Conservation (phyloP, 2,113 vertebrate species). For the Malurus cyaneus region DNA sequence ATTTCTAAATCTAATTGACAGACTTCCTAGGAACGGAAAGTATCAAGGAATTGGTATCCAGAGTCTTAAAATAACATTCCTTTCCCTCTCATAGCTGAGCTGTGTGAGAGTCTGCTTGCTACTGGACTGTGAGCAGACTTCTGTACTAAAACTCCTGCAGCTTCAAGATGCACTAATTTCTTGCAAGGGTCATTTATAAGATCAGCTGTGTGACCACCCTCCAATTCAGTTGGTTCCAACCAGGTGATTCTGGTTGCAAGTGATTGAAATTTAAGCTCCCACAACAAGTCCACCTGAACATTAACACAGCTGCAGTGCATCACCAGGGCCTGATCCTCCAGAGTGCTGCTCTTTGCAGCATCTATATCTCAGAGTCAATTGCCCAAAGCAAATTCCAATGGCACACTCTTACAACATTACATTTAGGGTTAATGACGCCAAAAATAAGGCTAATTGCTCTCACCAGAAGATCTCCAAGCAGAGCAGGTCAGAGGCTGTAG, state of each 20-base stretch:
- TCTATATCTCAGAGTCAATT: background rate
- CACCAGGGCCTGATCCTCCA: background rate
- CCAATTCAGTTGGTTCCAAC: background rate
- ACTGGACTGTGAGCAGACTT: background rate
- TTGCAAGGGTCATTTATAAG: background rate
- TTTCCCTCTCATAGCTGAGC: background rate
- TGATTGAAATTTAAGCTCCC: background rate
- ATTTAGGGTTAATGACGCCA: background rate
- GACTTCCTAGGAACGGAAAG: conserved; percentile 45
- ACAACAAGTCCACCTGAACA: background rate
- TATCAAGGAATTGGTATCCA: background rate
- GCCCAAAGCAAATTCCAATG: background rate
- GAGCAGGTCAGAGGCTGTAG: background rate
- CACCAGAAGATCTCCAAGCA: background rate
- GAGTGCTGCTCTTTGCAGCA: background rate
- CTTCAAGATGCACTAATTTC: background rate
- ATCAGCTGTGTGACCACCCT: background rate
- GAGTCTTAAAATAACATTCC: background rate
- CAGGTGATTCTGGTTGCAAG: background rate
- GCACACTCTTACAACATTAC: background rate
- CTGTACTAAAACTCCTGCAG: background rate
- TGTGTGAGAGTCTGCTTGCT: background rate
- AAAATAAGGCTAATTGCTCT: background rate
- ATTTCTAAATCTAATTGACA: conserved; percentile 46
- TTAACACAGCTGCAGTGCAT: background rate